Percentiles rank a stretch among this genome's conserved stretches.
Evolutionary conservation across 2,888 invertebrate species (phyloP).

Genomic region (Megaustenia siamemsis): DNA sequence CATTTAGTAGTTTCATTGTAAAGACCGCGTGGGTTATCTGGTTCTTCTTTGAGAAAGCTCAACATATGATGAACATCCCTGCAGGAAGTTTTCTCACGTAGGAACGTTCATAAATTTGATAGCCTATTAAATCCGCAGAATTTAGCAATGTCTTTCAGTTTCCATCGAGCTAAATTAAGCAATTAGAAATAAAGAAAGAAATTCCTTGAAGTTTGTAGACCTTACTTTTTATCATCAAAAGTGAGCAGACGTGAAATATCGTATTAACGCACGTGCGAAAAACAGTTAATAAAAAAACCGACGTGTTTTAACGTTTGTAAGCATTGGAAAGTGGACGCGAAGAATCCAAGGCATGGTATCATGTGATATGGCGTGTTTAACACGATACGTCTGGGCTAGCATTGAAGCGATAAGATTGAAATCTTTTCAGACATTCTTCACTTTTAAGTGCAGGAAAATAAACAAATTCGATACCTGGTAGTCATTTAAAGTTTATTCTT

Average conservation of each 20-base stretch:
- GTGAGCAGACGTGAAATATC: constrained; percentile 4
- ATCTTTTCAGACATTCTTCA: constrained; percentile 13
- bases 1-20: no score
- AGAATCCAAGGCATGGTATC: background rate
- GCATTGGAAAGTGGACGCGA: background rate
- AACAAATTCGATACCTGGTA: constrained; percentile 18
- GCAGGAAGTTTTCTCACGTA: background rate
- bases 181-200: background rate
- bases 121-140: background rate
- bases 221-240: background rate
- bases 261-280: background rate
- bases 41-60: background rate
- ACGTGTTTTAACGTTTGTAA: background rate
- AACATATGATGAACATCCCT: background rate
- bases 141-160: background rate
- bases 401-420: constrained; percentile 2
- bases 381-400: constrained; percentile 11
- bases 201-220: background rate
- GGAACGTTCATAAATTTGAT: background rate
- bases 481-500: background rate
- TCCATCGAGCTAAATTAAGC: background rate
- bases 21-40: background rate
- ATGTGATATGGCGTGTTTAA: background rate
- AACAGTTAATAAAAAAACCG: background rate
- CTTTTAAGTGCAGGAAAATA: background rate